Conservation (phyloP, 2,888 invertebrate species). For the Helleia helle region DNA sequence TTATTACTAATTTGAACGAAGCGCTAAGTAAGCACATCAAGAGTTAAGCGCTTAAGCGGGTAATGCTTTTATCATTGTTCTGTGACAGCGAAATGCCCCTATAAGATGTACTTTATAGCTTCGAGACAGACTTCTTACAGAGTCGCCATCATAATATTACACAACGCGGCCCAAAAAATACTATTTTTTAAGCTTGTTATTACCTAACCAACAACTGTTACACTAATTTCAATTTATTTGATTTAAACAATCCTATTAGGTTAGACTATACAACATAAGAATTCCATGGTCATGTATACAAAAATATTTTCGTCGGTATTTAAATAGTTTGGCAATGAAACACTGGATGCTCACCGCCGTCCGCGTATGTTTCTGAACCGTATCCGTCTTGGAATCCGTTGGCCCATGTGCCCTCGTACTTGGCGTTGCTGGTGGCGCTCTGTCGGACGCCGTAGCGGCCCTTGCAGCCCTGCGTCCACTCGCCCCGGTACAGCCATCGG, state of each 20-base stretch:
- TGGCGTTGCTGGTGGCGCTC: conserved; percentile 94
- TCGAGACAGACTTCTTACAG: too few species aligned
- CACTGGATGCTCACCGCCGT: conserved; percentile 88
- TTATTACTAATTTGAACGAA: too few species aligned
- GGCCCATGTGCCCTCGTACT: conserved; percentile 99
- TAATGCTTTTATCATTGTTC: too few species aligned
- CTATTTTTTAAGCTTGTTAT: too few species aligned
- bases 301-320: conserved; percentile 52
- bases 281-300: conserved; percentile 51
- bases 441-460: conserved; percentile 98
- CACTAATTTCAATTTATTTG: conserved; percentile 11
- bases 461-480: conserved; percentile 99
- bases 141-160: too few species aligned
- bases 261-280: conserved; percentile 29
- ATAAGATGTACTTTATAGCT: too few species aligned
- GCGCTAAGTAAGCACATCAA: too few species aligned
- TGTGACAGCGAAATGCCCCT: too few species aligned
- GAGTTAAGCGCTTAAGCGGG: too few species aligned
- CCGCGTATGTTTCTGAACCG: conserved; percentile 99
- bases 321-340: conserved; percentile 48
- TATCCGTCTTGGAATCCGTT: conserved; percentile 99
- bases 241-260: conserved; percentile 13
- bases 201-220: conserved; percentile 3
- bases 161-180: too few species aligned
- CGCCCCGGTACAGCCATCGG: conserved; percentile 97